A percentile compares a stretch with the other conserved stretches of the same genome.
Conservation (phyloP, 2,888 invertebrate species). For the Rhagonycha fulva region DNA sequence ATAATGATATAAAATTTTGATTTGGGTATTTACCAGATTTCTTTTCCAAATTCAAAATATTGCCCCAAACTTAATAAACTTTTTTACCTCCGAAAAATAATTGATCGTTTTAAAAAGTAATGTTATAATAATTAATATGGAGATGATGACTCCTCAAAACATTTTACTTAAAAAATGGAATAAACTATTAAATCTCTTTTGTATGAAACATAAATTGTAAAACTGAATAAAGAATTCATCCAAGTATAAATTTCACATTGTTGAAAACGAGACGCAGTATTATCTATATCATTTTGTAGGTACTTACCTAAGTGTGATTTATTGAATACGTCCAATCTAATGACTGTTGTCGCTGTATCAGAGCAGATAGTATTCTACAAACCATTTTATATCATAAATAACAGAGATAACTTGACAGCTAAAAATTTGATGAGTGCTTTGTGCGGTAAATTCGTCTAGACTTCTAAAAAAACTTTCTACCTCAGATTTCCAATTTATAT, state of each 20-base stretch:
- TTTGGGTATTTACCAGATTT: neutral
- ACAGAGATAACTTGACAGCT: neutral
- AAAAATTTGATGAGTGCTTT: neutral
- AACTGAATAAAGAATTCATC: neutral
- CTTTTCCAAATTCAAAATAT: no score
- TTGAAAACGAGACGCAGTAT: no score
- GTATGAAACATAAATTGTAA: neutral
- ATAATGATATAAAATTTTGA: no score
- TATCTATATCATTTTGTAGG: neutral
- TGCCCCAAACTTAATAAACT: no score
- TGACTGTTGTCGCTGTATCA: neutral
- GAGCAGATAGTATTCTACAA: neutral
- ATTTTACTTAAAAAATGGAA: neutral
- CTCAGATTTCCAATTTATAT: neutral
- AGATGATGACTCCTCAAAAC: no score
- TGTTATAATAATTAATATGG: no score
- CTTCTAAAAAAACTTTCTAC: neutral
- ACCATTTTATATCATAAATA: neutral
- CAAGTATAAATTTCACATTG: neutral
- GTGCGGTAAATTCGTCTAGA: neutral
- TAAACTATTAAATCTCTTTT: neutral
- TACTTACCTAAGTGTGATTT: neutral
- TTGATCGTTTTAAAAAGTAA: no score
- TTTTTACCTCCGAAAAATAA: no score
- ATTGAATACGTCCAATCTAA: neutral